A percentile compares a stretch with the other conserved stretches of the same genome.
phyloP scores from a whole-genome alignment of 2,888 invertebrate genomes.

The Sclerodermus sp. region DNA sequence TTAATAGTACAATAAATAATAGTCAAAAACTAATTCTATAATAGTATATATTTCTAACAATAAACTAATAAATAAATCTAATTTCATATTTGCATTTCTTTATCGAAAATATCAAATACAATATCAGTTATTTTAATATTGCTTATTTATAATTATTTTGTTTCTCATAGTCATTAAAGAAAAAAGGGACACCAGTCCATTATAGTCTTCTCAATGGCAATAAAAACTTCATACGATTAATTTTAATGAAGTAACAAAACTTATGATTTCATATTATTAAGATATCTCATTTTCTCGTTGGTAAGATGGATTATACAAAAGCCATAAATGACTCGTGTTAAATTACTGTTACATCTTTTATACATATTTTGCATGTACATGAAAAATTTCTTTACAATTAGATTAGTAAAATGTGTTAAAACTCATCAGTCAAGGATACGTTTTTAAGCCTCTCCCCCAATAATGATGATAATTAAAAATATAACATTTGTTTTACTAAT shows the following conservation, averaged over 20 bases:
- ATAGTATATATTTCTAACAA: too few relatives aligned
- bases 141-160: slow-evolving; percentile 11
- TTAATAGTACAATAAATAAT: too few relatives aligned
- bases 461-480: too few relatives aligned
- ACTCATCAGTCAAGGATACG: slow-evolving; percentile 28
- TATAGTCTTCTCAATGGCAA: slow-evolving; percentile 44
- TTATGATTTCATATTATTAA: slow-evolving; percentile 38
- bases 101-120: too few relatives aligned
- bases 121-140: too few relatives aligned
- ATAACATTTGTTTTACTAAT: too few relatives aligned
- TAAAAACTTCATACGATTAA: slow-evolving; percentile 32
- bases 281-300: slow-evolving; percentile 27
- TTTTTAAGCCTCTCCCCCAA: slow-evolving; percentile 23
- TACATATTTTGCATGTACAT: slow-evolving; percentile 32
- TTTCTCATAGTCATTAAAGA: background rate
- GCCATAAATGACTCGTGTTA: too few relatives aligned
- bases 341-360: slow-evolving; percentile 15
- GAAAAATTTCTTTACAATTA: slow-evolving; percentile 30
- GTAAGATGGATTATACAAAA: too few relatives aligned
- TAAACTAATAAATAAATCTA: too few relatives aligned
- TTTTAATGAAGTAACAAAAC: slow-evolving; percentile 44
- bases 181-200: slow-evolving; percentile 34
- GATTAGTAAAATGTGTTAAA: slow-evolving; percentile 30
- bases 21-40: too few relatives aligned
- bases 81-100: too few relatives aligned